phyloP scores from a whole-genome alignment of 1,140 invertebrate species.

The Geopemphigus sp. region DNA sequence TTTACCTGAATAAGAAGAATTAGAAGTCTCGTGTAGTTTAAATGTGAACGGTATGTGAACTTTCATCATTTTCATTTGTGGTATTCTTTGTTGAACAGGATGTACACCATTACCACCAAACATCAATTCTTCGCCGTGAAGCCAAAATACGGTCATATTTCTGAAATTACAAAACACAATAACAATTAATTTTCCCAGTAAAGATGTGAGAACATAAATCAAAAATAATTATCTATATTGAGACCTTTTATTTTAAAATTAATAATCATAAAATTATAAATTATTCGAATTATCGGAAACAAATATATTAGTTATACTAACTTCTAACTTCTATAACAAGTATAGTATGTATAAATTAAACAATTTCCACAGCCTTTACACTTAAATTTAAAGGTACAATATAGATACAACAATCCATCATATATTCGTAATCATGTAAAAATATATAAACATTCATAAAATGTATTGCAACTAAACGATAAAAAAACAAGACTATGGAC shows the following conservation, averaged over 20 bases:
- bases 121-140: conserved; percentile 69
- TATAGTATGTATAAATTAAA: background rate
- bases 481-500: background rate
- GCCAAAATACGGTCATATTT: conserved; percentile 71
- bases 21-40: conserved; percentile 66
- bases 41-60: conserved; percentile 77
- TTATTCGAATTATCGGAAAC: background rate
- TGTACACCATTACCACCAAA: conserved; percentile 59
- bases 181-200: background rate
- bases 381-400: background rate
- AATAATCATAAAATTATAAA: background rate
- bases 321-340: background rate
- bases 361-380: too few relatives aligned
- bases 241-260: background rate
- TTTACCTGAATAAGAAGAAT: conserved; percentile 55
- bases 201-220: background rate
- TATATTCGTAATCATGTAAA: background rate
- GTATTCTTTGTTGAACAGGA: conserved; percentile 64
- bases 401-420: background rate
- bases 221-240: background rate
- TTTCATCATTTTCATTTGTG: conserved; percentile 76
- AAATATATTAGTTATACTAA: background rate
- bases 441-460: too few relatives aligned
- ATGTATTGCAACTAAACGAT: too few relatives aligned
- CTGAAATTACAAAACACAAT: conserved; percentile 57